These are phyloP conservation scores for Choristoneura fumiferana DNA, from an alignment of 1,140 invertebrate genomes.

Conservation along the genomic window DNA sequence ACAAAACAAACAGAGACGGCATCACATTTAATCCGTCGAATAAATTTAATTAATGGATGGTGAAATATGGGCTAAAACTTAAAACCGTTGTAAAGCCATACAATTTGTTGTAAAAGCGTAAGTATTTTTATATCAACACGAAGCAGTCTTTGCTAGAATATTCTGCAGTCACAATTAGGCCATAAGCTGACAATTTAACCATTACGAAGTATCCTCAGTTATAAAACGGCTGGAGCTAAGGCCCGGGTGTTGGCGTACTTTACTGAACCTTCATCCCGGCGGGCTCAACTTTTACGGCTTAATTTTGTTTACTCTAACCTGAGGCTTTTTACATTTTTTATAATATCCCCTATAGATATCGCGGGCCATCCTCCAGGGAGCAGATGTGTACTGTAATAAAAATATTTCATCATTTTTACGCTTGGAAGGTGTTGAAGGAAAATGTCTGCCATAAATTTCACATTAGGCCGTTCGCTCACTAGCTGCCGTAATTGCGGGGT, in stretches of 20 bases:
- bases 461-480: constrained; percentile 17
- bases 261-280: constrained; percentile 12
- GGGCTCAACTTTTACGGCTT: constrained; percentile 12
- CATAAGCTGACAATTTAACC: background rate
- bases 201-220: background rate
- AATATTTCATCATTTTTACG: constrained; percentile 19
- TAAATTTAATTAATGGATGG: too few relatives aligned
- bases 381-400: constrained; percentile 19
- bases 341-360: constrained; percentile 15
- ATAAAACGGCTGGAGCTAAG: constrained; percentile 3
- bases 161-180: background rate
- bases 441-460: constrained; percentile 18
- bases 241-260: background rate
- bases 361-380: constrained; percentile 13
- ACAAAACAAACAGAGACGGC: too few relatives aligned
- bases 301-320: constrained; percentile 16
- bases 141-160: too few relatives aligned
- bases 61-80: too few relatives aligned
- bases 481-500: background rate
- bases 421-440: constrained; percentile 17
- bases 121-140: too few relatives aligned
- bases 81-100: too few relatives aligned
- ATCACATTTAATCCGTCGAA: too few relatives aligned
- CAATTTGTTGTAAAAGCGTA: too few relatives aligned
- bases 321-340: constrained; percentile 14